Evolutionary conservation across 2,113 vertebrate genomes (phyloP), one percentile per base, ranked within the genome.

Genomic region (Marcusenius ussheri): DNA sequence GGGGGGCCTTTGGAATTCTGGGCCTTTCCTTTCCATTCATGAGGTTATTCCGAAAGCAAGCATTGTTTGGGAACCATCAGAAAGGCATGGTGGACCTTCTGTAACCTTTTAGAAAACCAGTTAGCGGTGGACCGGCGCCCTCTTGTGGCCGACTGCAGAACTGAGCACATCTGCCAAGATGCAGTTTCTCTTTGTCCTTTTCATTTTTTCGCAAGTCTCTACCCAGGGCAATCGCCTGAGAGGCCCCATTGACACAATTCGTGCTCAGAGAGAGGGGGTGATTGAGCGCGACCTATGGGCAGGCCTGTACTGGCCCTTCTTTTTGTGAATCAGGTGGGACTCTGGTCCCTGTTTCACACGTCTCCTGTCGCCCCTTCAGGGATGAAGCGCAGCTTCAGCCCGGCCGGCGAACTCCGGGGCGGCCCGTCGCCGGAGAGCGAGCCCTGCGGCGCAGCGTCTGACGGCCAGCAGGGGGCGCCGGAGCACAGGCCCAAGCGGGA

Each of bases 351-450:
- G 7, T n/a, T 10, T 66, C 56, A 88, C n/a, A 46, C 17, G 42
- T 66, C 47, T 47, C 47, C 47, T 35, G 17, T 46, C 31, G 35
- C 27, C 31, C 27, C 17, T 62, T 46, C 88, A 99, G 98, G 95
- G 92, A 98, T 98, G 97, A 98, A 98, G 93, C 95, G 97, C 83
- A 97, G 97, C 1, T 94, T 97, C 94, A 98, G 97, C 93, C 96
- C 96, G 0, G 92, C 95, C 0, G 90, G 94, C 21, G 92, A 74
- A 13, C 91, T 90, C 0, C 94, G 95, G 91, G 87, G 83, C 0
- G 91, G 95, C 50, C 3, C 91, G 89, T 91, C 56, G 42, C 91
- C 17, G 87, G 93, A 94, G 47, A 24, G 45, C 11, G 92, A 88
- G 90, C 91, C 90, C 24, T 53, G 85, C 8, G 90, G 15, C 0